A percentile compares a stretch with the other conserved stretches of the same genome.
Evolutionary conservation across 2,113 vertebrate genomes (phyloP).

Genomic region (Corvus hawaiiensis): DNA sequence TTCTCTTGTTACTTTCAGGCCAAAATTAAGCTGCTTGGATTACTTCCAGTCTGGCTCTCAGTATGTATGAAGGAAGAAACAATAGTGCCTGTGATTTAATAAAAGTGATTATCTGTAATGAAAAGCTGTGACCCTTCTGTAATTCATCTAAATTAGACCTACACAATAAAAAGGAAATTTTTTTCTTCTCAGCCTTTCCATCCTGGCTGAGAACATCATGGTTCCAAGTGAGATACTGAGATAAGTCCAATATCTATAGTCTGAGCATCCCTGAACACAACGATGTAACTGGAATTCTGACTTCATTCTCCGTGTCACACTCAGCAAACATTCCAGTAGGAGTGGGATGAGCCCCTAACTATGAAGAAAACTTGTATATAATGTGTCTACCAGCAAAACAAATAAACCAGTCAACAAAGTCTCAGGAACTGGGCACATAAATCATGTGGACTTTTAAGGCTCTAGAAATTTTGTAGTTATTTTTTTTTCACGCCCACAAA

Average conservation of each 20-base stretch:
- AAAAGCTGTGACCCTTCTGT: neutral
- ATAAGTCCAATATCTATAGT: neutral
- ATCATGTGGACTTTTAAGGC: neutral
- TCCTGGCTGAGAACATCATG: neutral
- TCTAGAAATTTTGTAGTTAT: neutral
- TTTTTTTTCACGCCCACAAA: neutral
- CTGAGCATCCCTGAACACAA: neutral
- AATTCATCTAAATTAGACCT: slow-evolving; percentile 23
- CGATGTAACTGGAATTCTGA: neutral
- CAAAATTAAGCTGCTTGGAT: neutral
- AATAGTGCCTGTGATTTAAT: neutral
- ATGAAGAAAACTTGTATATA: neutral
- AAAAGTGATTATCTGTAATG: slow-evolving; percentile 28
- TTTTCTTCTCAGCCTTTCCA: neutral
- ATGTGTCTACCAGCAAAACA: neutral
- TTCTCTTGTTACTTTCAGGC: neutral
- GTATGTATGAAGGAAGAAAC: neutral
- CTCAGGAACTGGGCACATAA: neutral
- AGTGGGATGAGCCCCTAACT: neutral
- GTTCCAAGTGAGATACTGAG: neutral
- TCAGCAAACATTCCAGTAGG: neutral
- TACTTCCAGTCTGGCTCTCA: neutral
- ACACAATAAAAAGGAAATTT: neutral
- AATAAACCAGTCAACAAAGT: neutral
- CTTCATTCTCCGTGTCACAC: neutral